Conservation (phyloP, 2,888 invertebrate species). For the Tipula confusa region DNA sequence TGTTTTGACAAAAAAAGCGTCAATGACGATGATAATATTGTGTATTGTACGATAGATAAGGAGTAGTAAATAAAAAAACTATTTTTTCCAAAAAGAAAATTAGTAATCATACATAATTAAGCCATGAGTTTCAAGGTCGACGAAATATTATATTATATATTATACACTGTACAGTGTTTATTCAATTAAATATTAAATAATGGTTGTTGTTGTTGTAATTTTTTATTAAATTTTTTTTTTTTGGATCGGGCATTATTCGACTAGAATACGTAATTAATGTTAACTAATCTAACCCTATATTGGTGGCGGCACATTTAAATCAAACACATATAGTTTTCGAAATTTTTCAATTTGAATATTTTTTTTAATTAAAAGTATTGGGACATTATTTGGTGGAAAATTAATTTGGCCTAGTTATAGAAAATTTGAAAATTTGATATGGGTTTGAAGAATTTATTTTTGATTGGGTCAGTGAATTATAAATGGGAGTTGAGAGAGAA, state of each 20-base stretch:
- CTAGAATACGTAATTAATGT: background rate
- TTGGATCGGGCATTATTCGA: constrained; percentile 1
- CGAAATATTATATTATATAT: background rate
- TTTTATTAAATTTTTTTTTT: background rate
- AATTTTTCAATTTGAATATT: background rate
- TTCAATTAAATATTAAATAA: background rate
- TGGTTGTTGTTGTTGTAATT: background rate
- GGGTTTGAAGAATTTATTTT: background rate
- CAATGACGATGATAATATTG: background rate
- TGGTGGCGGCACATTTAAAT: background rate
- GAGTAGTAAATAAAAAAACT: constrained; percentile 13
- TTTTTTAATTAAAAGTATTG: background rate
- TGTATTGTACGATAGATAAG: background rate
- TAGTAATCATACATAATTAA: background rate
- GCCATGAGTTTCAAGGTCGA: constrained; percentile 15
- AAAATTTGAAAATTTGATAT: background rate
- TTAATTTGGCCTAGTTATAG: background rate
- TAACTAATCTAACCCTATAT: background rate
- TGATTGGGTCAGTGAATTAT: background rate
- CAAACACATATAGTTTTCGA: background rate
- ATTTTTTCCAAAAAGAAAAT: background rate
- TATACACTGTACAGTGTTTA: too few relatives aligned
- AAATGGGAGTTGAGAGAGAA: background rate
- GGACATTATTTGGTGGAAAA: background rate
- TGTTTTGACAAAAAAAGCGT: background rate